These are phyloP conservation scores for Axea sp. DNA, from an alignment of 2,888 invertebrate genomes.

Conservation along the genomic window DNA sequence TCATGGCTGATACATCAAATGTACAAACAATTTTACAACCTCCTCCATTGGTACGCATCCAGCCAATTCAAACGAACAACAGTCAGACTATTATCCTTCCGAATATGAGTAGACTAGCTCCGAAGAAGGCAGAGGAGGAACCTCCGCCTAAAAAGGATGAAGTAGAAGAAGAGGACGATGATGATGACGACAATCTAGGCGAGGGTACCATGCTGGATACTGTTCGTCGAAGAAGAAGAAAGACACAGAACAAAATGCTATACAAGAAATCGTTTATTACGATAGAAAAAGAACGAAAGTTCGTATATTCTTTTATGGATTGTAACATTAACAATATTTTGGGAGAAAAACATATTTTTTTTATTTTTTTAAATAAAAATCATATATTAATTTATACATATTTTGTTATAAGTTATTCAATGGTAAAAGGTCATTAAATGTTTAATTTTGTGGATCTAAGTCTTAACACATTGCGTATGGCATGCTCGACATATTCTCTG, in stretches of 20 bases:
- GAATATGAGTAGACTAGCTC: slow-evolving; percentile 37
- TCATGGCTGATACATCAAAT: slow-evolving; percentile 69
- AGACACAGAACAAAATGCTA: slow-evolving; percentile 30
- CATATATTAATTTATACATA: no score
- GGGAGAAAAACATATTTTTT: no score
- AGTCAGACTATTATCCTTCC: slow-evolving; percentile 44
- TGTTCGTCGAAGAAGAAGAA: slow-evolving; percentile 32
- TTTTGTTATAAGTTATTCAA: no score
- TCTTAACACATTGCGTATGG: no score
- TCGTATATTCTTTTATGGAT: neutral
- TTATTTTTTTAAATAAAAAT: no score
- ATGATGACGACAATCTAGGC: slow-evolving; percentile 24
- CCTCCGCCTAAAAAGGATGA: slow-evolving; percentile 1
- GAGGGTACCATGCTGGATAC: slow-evolving; percentile 51
- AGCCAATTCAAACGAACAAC: slow-evolving; percentile 43
- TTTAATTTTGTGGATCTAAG: no score
- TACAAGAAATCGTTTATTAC: slow-evolving; percentile 10
- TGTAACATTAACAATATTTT: no score
- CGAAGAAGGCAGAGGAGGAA: slow-evolving; percentile 30
- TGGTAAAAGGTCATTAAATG: no score
- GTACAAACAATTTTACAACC: slow-evolving; percentile 50
- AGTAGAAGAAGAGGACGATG: slow-evolving; percentile 32
- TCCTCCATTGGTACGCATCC: slow-evolving; percentile 57
- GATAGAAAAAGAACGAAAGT: slow-evolving; percentile 33
- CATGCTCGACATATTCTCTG: no score